These are phyloP conservation scores for Amiota minor DNA, from an alignment of 2,888 invertebrate genomes.

Conservation along the genomic window DNA sequence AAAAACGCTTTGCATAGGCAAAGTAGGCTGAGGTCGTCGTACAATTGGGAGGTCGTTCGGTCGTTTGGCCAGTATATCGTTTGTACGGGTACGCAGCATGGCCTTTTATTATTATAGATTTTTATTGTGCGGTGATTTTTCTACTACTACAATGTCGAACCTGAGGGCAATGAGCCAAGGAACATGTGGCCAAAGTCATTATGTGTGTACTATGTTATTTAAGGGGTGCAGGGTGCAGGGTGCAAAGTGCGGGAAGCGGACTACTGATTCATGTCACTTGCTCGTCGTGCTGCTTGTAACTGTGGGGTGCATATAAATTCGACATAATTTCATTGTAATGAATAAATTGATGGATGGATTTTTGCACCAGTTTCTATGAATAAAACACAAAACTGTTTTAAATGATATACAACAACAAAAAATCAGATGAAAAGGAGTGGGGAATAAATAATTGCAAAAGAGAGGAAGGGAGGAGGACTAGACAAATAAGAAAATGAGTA, in stretches of 20 bases:
- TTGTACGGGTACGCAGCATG: constrained; percentile 45
- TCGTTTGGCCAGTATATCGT: background rate
- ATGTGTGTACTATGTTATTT: background rate
- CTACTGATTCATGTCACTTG: constrained; percentile 10
- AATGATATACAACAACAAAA: background rate
- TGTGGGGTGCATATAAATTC: constrained; percentile 73
- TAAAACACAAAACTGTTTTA: constrained; percentile 17
- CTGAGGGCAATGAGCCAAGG: constrained; percentile 42
- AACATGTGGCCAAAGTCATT: constrained; percentile 37
- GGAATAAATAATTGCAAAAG: too few species aligned
- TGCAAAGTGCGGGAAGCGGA: too few species aligned
- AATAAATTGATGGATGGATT: constrained; percentile 74
- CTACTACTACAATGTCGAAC: constrained; percentile 40
- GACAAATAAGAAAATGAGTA: too few species aligned
- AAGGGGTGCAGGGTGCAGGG: background rate
- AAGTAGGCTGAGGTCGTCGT: constrained; percentile 22
- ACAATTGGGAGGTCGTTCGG: too few species aligned
- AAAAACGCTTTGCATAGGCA: constrained; percentile 54
- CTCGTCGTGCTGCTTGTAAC: constrained; percentile 11
- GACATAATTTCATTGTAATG: constrained; percentile 73
- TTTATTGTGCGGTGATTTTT: constrained; percentile 71
- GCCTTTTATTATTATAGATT: constrained; percentile 65
- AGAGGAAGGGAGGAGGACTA: too few species aligned
- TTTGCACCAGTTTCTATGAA: constrained; percentile 55
- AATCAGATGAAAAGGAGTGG: too few species aligned